Percentiles rank a stretch among this genome's conserved stretches.
Conservation (phyloP, 2,797 vertebrate species). For the Schizopygopsis malacanthus region DNA sequence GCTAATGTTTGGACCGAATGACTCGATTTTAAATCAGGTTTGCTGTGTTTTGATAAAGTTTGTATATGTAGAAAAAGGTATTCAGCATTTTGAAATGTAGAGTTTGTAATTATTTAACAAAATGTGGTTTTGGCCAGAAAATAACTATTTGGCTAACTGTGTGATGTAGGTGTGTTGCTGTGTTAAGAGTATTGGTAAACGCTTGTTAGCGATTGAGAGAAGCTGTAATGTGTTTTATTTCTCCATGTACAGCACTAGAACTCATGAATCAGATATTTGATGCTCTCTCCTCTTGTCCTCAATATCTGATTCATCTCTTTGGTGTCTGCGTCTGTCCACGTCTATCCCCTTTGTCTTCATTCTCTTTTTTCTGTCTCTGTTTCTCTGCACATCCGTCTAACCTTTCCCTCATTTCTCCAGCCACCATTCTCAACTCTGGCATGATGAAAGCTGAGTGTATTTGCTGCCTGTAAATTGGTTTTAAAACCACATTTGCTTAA, state of each 20-base stretch:
- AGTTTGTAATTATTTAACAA: too few species aligned
- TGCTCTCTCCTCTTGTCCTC: not conserved
- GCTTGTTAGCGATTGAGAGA: too few species aligned
- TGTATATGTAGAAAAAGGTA: too few species aligned
- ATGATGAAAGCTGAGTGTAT: not conserved
- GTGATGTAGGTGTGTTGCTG: too few species aligned
- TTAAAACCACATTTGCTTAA: not conserved
- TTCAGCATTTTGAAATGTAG: too few species aligned
- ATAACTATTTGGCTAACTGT: too few species aligned
- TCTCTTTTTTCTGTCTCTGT: not conserved
- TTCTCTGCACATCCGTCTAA: not conserved
- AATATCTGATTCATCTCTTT: not conserved
- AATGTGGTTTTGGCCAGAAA: too few species aligned
- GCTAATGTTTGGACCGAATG: too few species aligned
- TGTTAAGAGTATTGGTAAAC: too few species aligned
- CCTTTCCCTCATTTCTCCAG: not conserved
- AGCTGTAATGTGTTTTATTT: not conserved
- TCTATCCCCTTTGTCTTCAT: not conserved
- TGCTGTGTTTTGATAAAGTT: too few species aligned
- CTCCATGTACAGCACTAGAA: not conserved
- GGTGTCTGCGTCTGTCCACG: not conserved
- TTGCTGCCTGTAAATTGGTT: not conserved
- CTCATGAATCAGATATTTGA: not conserved
- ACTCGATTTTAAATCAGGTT: too few species aligned
- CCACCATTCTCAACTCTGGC: not conserved